Evolutionary conservation across 1,140 invertebrate genomes (phyloP), one percentile per base, ranked within the genome.

Genomic region (Zaprionus ghesquierei): DNA sequence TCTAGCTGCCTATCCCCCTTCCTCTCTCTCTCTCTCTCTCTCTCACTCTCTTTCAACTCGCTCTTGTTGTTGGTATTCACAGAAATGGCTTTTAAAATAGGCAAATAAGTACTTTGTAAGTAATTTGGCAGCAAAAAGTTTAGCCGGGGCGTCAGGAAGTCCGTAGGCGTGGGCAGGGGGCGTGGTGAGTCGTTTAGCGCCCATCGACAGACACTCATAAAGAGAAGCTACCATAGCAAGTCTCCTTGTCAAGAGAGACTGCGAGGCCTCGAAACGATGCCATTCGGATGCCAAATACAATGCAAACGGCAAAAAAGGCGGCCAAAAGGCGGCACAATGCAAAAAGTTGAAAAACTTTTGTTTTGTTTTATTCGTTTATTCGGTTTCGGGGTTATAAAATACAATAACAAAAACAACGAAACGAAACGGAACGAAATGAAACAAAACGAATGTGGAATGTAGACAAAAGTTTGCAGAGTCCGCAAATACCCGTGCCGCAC

Each of bases 61-160:
- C 35, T 15, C 41, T 46, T 66, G 49, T 50, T 69, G 55, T 46
- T 81, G 64, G 29, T 65, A 66, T 86, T 86, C 76, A 75, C 75
- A 69, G 75, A 68, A 87, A 87, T 86, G 75, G 64, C 70, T 87
- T 87, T 82, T 63, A 63, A 62, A 86, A 86, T 87, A 73, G 81
- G 81, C 81, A 79, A 87, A 87, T 86, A 86, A 86, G 82, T 87
- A 87, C 81, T 86, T 86, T 80, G 82, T 86, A 86, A 86, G 81
- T 87, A 86, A 87, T 87, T 78, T 56, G 73, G 23, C 49, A 51
- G 23, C 49, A 25, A 50, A 10, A 18, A 41, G 35, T 41, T 41
- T 41, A 41, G 35, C n/a, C 35, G 35, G 35, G 5, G 2, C n/a
- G 35, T 8, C 35, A 41, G 35, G 35, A 41, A 41, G 12, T 13